Conservation (phyloP, 2,113 vertebrate species). For the Trochalopteron elliotii region DNA sequence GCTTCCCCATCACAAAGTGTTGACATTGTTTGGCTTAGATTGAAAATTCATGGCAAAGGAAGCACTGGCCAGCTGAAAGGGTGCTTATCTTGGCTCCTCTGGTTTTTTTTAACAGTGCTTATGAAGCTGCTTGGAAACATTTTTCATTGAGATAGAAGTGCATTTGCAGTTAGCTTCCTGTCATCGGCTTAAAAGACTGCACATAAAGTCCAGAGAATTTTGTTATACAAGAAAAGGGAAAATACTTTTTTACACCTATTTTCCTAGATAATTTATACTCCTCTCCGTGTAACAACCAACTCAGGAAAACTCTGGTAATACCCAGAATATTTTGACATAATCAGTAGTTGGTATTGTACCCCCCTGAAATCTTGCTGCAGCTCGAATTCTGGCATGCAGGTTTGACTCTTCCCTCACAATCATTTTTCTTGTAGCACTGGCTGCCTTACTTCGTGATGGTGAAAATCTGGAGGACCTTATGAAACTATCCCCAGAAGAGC, state of each 20-base stretch:
- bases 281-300: background rate
- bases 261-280: background rate
- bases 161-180: background rate
- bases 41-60: background rate
- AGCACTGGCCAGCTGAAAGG: background rate
- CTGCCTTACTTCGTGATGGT: conserved; percentile 91
- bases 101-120: background rate
- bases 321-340: background rate
- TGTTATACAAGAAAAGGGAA: background rate
- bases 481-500: conserved; percentile 94
- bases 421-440: conserved; percentile 80
- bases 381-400: background rate
- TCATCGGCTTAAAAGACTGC: background rate
- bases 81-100: background rate
- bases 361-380: background rate
- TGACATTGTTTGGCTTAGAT: background rate
- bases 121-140: background rate
- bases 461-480: conserved; percentile 95
- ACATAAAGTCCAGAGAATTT: background rate
- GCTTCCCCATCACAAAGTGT: background rate
- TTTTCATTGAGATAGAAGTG: background rate
- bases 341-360: background rate
- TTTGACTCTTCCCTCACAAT: background rate
- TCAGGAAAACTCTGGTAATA: background rate
- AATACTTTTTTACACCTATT: background rate